Conservation (phyloP, 2,113 vertebrate genomes). For the Corvus hawaiiensis region DNA sequence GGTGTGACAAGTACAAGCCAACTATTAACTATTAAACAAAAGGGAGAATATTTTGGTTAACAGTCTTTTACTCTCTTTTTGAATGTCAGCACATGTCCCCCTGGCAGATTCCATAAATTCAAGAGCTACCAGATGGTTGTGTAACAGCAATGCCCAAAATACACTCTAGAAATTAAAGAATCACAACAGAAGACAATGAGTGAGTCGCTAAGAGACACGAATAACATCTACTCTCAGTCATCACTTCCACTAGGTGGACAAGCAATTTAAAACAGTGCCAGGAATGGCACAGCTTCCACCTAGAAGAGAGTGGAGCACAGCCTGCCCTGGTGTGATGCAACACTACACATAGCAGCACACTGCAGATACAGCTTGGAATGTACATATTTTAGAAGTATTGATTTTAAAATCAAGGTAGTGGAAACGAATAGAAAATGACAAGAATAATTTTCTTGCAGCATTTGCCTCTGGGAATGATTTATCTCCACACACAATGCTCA, state of each 20-base stretch:
- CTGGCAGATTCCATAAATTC: constrained; percentile 39
- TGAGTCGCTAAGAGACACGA: not conserved
- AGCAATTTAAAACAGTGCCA: not conserved
- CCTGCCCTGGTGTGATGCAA: not conserved
- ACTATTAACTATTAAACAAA: constrained; percentile 21
- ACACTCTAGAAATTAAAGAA: not conserved
- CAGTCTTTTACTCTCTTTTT: constrained; percentile 10
- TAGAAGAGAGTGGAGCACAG: not conserved
- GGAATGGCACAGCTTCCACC: not conserved
- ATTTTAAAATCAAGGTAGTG: constrained; percentile 34
- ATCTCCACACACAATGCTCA: not conserved
- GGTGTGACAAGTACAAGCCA: not conserved
- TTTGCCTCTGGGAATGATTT: constrained; percentile 40
- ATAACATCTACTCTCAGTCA: not conserved
- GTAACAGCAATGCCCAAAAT: not conserved
- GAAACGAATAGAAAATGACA: constrained; percentile 40
- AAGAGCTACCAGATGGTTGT: constrained; percentile 50
- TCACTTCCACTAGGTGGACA: not conserved
- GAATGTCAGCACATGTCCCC: constrained; percentile 61
- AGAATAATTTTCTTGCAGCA: not conserved
- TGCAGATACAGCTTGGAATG: not conserved
- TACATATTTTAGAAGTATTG: not conserved
- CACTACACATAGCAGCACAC: not conserved
- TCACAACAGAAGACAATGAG: not conserved
- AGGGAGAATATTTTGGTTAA: constrained; percentile 39